Evolutionary conservation across 2,113 vertebrate genomes (phyloP), one percentile per base, ranked within the genome.

Genomic region (Engraulis encrasicolus): DNA sequence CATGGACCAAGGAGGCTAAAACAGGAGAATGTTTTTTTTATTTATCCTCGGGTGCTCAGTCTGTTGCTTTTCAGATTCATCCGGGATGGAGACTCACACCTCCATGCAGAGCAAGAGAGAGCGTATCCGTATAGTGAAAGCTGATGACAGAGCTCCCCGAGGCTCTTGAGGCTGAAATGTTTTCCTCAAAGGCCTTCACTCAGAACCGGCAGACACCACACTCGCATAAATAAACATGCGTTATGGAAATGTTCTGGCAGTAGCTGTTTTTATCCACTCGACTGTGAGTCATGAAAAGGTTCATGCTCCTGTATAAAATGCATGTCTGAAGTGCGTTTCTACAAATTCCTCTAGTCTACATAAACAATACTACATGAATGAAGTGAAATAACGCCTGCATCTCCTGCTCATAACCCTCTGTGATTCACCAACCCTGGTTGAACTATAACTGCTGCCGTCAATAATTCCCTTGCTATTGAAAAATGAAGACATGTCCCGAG

Each of bases 71-170:
- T n/a, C n/a, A n/a, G 54, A n/a, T 58, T 6, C 54, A 71, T 71
- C 15, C 31, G 61, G 1, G 61, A 74, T 74, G 66, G 27, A 34
- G 66, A 74, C 34, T 34, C 66, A 74, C 66, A 74, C 27, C 19
- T 74, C 18, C 37, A 66, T 78, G 17, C 83, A n/a, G n/a, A n/a
- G n/a, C n/a, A n/a, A 84, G 77, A 66, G 36, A 34, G 6, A 45
- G 23, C 45, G 31, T 37, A 31, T 81, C 52, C 17, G 37, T 5
- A 9, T 45, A 9, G 36, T 50, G 40, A 78, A 78, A 48, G 78
- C 40, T 27, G 85, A 85, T 52, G 85, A 66, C 45, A 52, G 27
- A 79, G 34, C 54, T 37, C 78, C 52, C 78, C 79, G 77, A 79
- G 52, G 74, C 80, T n/a, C n/a, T 66, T 38, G 31, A 27, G 18